Conservation (phyloP, 2,797 vertebrate genomes). For the Acipenser oxyrinchus region DNA sequence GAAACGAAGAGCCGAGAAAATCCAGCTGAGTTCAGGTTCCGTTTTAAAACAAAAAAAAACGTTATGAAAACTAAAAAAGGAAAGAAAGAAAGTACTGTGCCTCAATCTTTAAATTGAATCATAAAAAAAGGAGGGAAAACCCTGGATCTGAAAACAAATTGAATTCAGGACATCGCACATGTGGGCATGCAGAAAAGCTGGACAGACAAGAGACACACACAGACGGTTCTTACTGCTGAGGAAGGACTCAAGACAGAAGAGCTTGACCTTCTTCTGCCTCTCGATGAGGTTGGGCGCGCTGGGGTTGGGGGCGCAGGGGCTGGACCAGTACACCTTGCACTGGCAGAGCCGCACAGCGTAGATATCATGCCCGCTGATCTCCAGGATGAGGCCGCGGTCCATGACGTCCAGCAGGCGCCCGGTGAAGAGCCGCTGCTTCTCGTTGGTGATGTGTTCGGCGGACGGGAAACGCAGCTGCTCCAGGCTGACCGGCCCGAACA, state of each 20-base stretch:
- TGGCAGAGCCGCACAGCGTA: conserved; percentile 92
- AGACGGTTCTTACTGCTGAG: conserved; percentile 69
- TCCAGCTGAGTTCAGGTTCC: conserved; percentile 1
- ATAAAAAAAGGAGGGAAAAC: background rate
- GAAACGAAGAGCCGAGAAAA: conserved; percentile 5
- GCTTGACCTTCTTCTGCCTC: conserved; percentile 88
- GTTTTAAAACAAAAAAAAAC: too few species aligned
- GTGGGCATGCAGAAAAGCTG: background rate
- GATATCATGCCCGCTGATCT: conserved; percentile 91
- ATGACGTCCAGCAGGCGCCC: conserved; percentile 90
- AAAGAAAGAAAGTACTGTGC: background rate
- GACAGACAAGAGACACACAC: background rate
- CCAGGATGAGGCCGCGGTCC: conserved; percentile 94
- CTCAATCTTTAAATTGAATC: conserved; percentile 37
- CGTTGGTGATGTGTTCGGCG: conserved; percentile 84
- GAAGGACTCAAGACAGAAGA: conserved; percentile 92
- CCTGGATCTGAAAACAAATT: background rate
- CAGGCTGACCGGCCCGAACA: conserved; percentile 87
- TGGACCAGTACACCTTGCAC: conserved; percentile 98
- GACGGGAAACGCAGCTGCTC: conserved; percentile 90
- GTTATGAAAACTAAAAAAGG: too few species aligned
- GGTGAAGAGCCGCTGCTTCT: conserved; percentile 89
- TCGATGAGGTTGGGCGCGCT: conserved; percentile 84
- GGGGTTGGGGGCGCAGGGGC: conserved; percentile 82
- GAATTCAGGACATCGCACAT: background rate